Evolutionary conservation across 2,888 invertebrate genomes (phyloP), one percentile per base, ranked within the genome.

Genomic region (Drosophila recens): DNA sequence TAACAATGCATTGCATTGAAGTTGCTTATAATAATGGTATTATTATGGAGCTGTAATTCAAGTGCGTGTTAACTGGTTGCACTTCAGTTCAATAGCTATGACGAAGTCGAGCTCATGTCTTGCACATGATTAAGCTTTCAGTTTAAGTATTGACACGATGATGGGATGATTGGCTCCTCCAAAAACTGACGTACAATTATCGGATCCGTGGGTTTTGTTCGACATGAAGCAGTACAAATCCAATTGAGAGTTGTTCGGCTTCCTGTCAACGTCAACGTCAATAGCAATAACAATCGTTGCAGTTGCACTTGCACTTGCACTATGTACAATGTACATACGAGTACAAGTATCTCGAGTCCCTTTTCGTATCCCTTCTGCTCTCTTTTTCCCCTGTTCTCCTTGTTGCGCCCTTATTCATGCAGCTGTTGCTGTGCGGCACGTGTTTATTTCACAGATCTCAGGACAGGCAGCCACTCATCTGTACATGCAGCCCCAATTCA

Each of bases 391-490:
- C 6, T 27, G 27, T 13, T 23, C 1, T 10, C 27, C 30, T 17
- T 11, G 10, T 20, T 3, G n/a, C 5, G 9, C 6, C 30, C 49
- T 30, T 30, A 51, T 9, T 13, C 48, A 33, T 51, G 34, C 49
- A 20, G 17, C 33, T 51, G 20, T 51, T 43, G 20, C 34, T 43
- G 30, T 56, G 33, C 48, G 69, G 33, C 42, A 34, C 42, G 27
- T 65, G 42, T 58, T 65, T 75, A 57, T 57, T 75, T 67, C 36
- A 33, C 80, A 77, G 84, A 76, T 67, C 87, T 66, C 67, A 77
- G 71, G 82, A 82, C 59, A 72, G 89, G 49, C 83, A 83, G 75
- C 83, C 61, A 58, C 72, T 73, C 71, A 79, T 82, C 66, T 83
- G 83, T 58, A 75, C 72, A 53, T 72, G 69, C 74, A 91, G 90